These are phyloP conservation scores for Drosophila auraria DNA, from an alignment of 1,140 invertebrate species.

Conservation along the genomic window DNA sequence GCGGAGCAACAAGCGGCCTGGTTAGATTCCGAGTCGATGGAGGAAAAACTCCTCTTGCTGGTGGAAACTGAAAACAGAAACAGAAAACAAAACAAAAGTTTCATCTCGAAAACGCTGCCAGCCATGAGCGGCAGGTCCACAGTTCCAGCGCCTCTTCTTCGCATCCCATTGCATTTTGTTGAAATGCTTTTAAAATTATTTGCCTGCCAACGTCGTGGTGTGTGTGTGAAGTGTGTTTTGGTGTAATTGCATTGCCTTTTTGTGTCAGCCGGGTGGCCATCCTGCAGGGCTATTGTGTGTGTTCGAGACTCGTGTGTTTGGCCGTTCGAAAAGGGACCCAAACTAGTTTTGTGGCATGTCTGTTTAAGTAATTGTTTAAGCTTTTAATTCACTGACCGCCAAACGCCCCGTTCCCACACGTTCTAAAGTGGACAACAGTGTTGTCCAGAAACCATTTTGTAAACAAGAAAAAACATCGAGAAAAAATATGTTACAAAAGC, in stretches of 20 bases:
- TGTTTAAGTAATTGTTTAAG: conserved; percentile 79
- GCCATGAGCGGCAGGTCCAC: neutral
- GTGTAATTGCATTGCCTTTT: conserved; percentile 73
- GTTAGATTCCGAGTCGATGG: conserved; percentile 34
- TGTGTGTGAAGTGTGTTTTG: conserved; percentile 48
- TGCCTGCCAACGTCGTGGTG: conserved; percentile 50
- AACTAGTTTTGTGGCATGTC: conserved; percentile 80
- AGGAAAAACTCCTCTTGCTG: conserved; percentile 1
- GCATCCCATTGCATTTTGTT: conserved; percentile 62
- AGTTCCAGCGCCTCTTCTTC: neutral
- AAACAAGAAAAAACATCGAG: neutral
- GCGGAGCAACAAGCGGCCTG: conserved; percentile 15
- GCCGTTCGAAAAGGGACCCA: conserved; percentile 38
- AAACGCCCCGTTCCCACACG: neutral
- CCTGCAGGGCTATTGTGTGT: conserved; percentile 33
- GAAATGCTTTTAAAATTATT: conserved; percentile 79
- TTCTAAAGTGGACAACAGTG: conserved; percentile 2
- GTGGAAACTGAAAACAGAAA: neutral
- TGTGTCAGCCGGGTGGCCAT: conserved; percentile 51
- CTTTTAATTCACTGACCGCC: conserved; percentile 61
- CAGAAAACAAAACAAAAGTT: conserved; percentile 28
- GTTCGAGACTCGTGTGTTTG: conserved; percentile 22
- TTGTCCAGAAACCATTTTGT: neutral
- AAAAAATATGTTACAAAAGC: too few species aligned
- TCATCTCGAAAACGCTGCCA: conserved; percentile 15